phyloP scores from a whole-genome alignment of 2,888 invertebrate genomes.

The Netelia melanura region DNA sequence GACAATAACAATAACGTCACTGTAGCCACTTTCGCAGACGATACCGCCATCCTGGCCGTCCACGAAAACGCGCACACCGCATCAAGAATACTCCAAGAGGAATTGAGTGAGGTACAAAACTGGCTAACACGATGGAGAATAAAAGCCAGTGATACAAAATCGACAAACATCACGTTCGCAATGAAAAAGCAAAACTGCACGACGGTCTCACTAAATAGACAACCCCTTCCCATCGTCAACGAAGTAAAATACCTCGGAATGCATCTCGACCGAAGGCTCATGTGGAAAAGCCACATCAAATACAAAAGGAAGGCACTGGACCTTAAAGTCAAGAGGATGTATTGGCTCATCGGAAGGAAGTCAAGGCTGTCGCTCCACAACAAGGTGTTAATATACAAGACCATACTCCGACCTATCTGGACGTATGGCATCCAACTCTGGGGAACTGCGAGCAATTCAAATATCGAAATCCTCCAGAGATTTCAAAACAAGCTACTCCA shows the following conservation, averaged over 20 bases:
- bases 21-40: slow-evolving; percentile 40
- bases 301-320: slow-evolving; percentile 49
- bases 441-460: slow-evolving; percentile 41
- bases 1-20: neutral
- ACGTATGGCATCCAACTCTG: slow-evolving; percentile 47
- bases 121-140: slow-evolving; percentile 26
- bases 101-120: neutral
- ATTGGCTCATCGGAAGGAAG: slow-evolving; percentile 49
- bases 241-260: slow-evolving; percentile 72
- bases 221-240: slow-evolving; percentile 56
- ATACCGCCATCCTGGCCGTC: slow-evolving; percentile 26
- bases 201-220: slow-evolving; percentile 53
- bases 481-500: slow-evolving; percentile 37
- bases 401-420: slow-evolving; percentile 53
- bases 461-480: slow-evolving; percentile 30
- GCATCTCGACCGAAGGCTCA: slow-evolving; percentile 66
- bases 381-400: slow-evolving; percentile 57
- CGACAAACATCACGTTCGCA: neutral
- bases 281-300: slow-evolving; percentile 53
- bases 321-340: slow-evolving; percentile 36
- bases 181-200: slow-evolving; percentile 24
- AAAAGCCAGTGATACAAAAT: neutral
- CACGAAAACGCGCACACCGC: slow-evolving; percentile 1
- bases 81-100: slow-evolving; percentile 17
- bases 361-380: slow-evolving; percentile 38